These are phyloP conservation scores for Sebastes schlegelii DNA, from an alignment of 2,113 vertebrate genomes.

Conservation along the genomic window DNA sequence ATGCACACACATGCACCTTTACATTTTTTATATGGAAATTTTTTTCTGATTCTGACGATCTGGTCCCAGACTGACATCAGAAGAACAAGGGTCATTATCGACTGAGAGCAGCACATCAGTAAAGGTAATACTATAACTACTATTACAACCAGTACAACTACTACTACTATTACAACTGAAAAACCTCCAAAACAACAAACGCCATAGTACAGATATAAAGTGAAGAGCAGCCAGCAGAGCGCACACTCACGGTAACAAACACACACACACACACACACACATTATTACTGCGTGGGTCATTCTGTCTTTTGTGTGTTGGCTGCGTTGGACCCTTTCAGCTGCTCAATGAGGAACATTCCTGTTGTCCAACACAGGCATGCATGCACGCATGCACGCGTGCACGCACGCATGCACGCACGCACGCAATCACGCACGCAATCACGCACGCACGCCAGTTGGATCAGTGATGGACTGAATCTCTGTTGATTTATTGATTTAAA, in stretches of 20 bases:
- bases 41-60: slow-evolving; percentile 1
- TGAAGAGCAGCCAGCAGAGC: not conserved
- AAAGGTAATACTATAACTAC: too few species aligned
- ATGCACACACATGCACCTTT: not conserved
- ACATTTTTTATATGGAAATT: not conserved
- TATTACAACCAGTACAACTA: too few species aligned
- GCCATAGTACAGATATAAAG: not conserved
- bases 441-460: not conserved
- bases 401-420: slow-evolving; percentile 6
- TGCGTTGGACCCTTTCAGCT: slow-evolving; percentile 30
- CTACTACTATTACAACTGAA: too few species aligned
- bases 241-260: slow-evolving; percentile 75
- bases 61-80: slow-evolving; percentile 2
- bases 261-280: slow-evolving; percentile 1
- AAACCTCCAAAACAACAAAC: not conserved
- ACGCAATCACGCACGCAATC: slow-evolving; percentile 5
- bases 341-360: slow-evolving; percentile 65
- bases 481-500: not conserved
- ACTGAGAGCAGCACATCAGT: not conserved
- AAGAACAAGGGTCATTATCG: not conserved
- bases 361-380: slow-evolving; percentile 23
- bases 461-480: not conserved
- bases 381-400: not conserved
- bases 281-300: slow-evolving; percentile 15
- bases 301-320: slow-evolving; percentile 33